Base-by-base conservation (phyloP, 2,888 invertebrate genomes). In the Caenorhabditis angaria region DNA sequence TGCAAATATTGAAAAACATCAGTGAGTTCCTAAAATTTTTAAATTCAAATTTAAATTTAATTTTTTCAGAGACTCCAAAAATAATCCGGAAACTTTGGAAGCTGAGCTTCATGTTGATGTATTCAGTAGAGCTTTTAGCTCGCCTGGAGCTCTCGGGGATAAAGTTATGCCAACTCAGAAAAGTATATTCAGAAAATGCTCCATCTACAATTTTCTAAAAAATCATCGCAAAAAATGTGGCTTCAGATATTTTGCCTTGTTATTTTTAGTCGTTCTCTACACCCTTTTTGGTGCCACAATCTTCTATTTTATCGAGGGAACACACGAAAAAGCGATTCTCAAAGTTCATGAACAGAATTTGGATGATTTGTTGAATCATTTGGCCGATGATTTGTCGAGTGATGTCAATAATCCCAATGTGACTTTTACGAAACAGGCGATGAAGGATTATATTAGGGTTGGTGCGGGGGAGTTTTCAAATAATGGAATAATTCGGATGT, bases 191-290 rank as follows among this genome's bases (percentile, higher is more conserved):
- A n/a, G n/a, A 5, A 6, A 28, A 25, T 22, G 18, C n/a, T 54
- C 35, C 22, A 29, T 20, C 18, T 61, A 18, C 24, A 8, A 6
- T 18, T 12, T 20, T n/a, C 32, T 32, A 4, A 2, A 73, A 72
- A 66, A 66, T 81, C 80, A 76, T 59, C 69, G 75, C 10, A 76
- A 76, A 22, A 68, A 72, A 57, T 60, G 78, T 29, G 79, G 79
- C 10, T 69, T 81, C 27, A 76, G 81, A 0, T 78, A 81, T 50
- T 61, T 81, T 29, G 62, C 61, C 20, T 62, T 81, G 27, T 41
- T 70, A 0, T 29, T 75, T 18, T 48, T 79, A 25, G 69, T 78
- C 18, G 20, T 77, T 0, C 47, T 65, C 20, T 79, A 79, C 54
- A 67, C 81, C 1, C 57, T 81, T 10, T 24, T 75, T 18, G 81